A percentile compares a stretch with the other conserved stretches of the same genome.
phyloP scores from a whole-genome alignment of 2,113 vertebrate genomes.

The Lepisosteus osseus region DNA sequence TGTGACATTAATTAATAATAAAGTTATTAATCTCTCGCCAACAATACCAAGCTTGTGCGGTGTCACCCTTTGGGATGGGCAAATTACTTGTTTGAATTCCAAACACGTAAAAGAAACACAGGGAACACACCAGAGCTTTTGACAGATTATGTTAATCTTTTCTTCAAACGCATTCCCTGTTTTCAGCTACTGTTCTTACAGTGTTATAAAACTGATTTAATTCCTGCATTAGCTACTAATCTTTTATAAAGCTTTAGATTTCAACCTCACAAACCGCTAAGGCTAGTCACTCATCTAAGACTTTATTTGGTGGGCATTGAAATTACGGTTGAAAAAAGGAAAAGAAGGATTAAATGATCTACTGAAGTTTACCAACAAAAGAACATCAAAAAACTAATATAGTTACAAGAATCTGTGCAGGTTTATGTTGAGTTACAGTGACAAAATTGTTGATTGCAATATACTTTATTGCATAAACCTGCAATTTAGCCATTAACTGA shows the following conservation, averaged over 20 bases:
- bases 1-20: background rate
- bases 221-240: constrained; percentile 7
- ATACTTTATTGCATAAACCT: no score
- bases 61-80: no score
- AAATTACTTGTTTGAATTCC: background rate
- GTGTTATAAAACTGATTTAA: background rate
- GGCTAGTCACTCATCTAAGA: background rate
- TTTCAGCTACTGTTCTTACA: background rate
- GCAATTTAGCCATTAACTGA: no score
- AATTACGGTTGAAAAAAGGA: constrained; percentile 4
- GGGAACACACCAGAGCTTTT: background rate
- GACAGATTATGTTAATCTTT: background rate
- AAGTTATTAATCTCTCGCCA: background rate
- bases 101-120: background rate
- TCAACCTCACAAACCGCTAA: background rate
- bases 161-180: constrained; percentile 3
- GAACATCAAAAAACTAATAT: no score
- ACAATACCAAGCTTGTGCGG: background rate
- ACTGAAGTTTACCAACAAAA: no score
- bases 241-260: background rate
- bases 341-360: background rate
- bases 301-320: background rate
- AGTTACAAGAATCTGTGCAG: no score
- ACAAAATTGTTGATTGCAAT: no score
- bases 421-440: no score